Evolutionary conservation across 2,797 vertebrate species (phyloP).

Genomic region (Darevskia mixta): DNA sequence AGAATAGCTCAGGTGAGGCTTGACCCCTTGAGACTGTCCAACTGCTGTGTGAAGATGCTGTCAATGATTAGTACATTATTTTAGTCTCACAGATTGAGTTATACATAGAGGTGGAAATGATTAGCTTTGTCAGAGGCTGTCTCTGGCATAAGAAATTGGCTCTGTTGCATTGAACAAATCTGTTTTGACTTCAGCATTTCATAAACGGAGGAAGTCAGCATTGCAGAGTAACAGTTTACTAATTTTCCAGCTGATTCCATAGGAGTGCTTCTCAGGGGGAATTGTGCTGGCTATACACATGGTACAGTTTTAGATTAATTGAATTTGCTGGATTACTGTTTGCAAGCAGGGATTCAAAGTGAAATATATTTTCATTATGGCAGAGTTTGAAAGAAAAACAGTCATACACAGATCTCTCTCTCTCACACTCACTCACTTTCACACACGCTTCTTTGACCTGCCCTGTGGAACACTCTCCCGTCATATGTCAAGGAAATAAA

Average conservation of each 20-base stretch:
- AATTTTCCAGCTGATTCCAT: constrained; percentile 34
- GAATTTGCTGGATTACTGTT: constrained; percentile 8
- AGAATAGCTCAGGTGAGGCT: neutral
- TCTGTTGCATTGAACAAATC: constrained; percentile 3
- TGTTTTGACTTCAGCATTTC: constrained; percentile 11
- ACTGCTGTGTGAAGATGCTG: neutral
- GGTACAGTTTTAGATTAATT: constrained; percentile 19
- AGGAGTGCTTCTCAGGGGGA: constrained; percentile 6
- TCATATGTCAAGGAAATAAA: too few species aligned
- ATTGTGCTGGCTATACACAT: constrained; percentile 21
- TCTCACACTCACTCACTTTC: too few species aligned
- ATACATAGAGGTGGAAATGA: neutral
- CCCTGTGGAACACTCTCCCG: too few species aligned
- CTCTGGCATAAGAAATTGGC: constrained; percentile 11
- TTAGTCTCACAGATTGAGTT: constrained; percentile 8
- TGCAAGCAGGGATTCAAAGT: constrained; percentile 16
- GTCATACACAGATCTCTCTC: too few species aligned
- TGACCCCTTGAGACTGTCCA: constrained; percentile 10
- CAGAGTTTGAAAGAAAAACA: constrained; percentile 8
- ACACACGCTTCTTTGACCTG: neutral
- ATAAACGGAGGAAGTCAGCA: neutral
- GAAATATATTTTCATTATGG: constrained; percentile 3
- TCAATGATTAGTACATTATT: neutral
- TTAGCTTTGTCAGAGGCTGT: neutral
- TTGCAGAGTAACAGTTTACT: constrained; percentile 18